phyloP scores from a whole-genome alignment of 2,113 vertebrate genomes.

The Anoura caudifer region DNA sequence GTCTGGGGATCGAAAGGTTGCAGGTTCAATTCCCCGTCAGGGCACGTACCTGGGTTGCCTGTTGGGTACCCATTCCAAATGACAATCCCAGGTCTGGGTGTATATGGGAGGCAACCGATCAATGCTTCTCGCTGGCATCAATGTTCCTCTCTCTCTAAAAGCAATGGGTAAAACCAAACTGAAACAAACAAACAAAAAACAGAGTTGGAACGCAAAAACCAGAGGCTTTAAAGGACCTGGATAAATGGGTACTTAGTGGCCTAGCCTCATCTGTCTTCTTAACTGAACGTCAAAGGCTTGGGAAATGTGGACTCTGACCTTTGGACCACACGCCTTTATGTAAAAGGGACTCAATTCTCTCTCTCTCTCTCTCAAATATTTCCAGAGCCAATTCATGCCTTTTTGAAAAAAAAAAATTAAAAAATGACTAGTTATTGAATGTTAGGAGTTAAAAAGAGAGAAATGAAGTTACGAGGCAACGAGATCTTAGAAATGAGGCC shows the following conservation, averaged over 20 bases:
- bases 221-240: not conserved
- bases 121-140: no score
- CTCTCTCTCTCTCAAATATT: conserved; percentile 24
- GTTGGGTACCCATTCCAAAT: no score
- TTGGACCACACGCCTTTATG: not conserved
- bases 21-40: no score
- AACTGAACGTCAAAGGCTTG: conserved; percentile 12
- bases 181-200: no score
- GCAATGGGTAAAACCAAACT: no score
- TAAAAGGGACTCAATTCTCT: not conserved
- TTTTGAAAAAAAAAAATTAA: conserved; percentile 30
- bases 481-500: conserved; percentile 45
- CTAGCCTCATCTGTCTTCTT: not conserved
- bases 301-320: not conserved
- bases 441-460: conserved; percentile 37
- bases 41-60: no score
- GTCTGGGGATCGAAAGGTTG: no score
- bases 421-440: conserved; percentile 45
- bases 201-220: not conserved
- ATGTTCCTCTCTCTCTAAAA: no score
- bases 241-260: not conserved
- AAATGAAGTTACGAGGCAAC: conserved; percentile 44
- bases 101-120: no score
- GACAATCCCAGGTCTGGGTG: no score
- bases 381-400: not conserved